Base-by-base conservation (phyloP, 2,113 vertebrate species). In the Loxodonta africana region DNA sequence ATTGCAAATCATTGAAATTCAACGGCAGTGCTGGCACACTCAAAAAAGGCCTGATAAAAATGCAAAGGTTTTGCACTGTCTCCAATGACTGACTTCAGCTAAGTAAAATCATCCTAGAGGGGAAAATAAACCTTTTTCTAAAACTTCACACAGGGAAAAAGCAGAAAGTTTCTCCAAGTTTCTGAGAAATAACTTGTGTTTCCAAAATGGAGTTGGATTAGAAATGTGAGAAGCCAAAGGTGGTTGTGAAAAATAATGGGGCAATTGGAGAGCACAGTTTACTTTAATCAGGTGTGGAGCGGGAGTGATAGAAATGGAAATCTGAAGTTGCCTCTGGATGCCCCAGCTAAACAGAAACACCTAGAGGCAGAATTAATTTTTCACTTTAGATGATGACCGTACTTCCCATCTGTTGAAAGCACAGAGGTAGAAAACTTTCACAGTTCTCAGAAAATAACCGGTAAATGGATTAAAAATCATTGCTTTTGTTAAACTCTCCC, bases 1-100 rank as follows among this genome's bases (percentile, higher is more conserved):
- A 25, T 46, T 84, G 91, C 46, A 69, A 93, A 96, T 96, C 90
- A 82, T 94, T 97, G 95, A 94, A 96, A 96, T 97, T 96, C 97
- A 92, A 0, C 74, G 15, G 8, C 80, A 44, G 96, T 26, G 74
- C 91, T 25, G 41, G 83, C 33, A n/a, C 60, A 5, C 94, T 92
- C 9, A 20, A 96, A 96, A 93, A 86, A 65, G 4, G 73, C 46
- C 83, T 87, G 83, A 91, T 95, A 86, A 92, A 96, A 96, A 98
- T 94, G 95, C 95, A 96, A 94, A 94, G 77, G 82, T 65, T 84
- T 65, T 57, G 62, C 28, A 65, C 76, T 23, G 89, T 91, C 93
- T 97, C 94, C 89, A 57, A 9, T 93, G 96, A 92, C 93, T 97
- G 96, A 92, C 93, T 97, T 95, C 81, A 63, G 89, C 87, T 69